Base-by-base conservation (phyloP, 2,888 invertebrate species). In the Lycia hirtaria region DNA sequence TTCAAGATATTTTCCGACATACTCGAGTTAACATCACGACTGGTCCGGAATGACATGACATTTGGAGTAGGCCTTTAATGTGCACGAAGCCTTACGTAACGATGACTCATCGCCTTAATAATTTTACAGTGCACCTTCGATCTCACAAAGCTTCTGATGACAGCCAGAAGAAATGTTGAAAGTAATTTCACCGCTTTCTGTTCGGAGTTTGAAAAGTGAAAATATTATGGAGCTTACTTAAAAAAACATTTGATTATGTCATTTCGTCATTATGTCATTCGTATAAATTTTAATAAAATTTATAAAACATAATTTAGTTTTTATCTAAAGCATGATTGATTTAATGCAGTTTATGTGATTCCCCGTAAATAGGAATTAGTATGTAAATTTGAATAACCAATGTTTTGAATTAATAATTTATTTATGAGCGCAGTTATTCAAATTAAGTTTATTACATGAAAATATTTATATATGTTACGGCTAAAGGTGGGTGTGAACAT, bases 111-210 rank as follows among this genome's bases (percentile, higher is more conserved):
- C 56, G 49, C 50, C 60, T 65, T 62, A 58, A 67, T 65, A 52
- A 58, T 58, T 56, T 55, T 48, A 64, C 66, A 62, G 30, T 59
- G 59, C 54, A 61, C 62, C 54, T 58, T 59, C 43, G 35, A 30
- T 41, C 20, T 51, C 57, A 60, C 45, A 63, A 58, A 54, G 33
- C 44, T 48, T 33, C 44, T 55, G 70, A 60, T 64, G 67, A 62
- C 56, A 60, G 61, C 63, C 67, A 65, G 63, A 69, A 73, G 68
- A 72, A 69, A 68, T 58, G 56, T 64, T 67, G 56, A 51, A 68
- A 66, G 64, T 45, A 68, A 72, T 81, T 82, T 81, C 77, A 73
- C 78, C 71, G 69, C 81, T 81, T 79, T 81, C 80, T 69, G 63
- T 64, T 69, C n/a, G 40, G 30, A 47, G 9, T 63, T 61, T 47